phyloP scores from a whole-genome alignment of 2,797 vertebrate species.

The Melanotaenia pygmaea region DNA sequence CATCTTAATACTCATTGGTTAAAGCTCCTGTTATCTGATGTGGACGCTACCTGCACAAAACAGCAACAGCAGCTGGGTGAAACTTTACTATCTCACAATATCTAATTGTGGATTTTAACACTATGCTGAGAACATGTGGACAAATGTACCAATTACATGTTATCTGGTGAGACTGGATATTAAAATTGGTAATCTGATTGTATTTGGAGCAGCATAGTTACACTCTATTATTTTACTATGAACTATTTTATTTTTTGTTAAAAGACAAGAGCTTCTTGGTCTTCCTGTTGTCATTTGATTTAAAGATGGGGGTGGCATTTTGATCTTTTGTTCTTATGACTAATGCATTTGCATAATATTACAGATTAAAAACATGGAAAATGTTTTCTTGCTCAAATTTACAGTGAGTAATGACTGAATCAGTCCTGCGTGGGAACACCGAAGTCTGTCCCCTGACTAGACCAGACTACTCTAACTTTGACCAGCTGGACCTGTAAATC shows the following conservation, averaged over 20 bases:
- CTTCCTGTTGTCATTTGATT: slow-evolving; percentile 15
- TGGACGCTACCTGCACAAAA: neutral
- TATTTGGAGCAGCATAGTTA: neutral
- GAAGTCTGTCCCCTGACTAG: slow-evolving; percentile 36
- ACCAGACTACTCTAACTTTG: slow-evolving; percentile 30
- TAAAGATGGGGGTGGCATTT: slow-evolving; percentile 20
- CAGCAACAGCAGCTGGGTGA: neutral
- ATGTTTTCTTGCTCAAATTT: slow-evolving; percentile 33
- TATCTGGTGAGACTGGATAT: neutral
- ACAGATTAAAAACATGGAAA: slow-evolving; percentile 17
- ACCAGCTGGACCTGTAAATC: slow-evolving; percentile 39
- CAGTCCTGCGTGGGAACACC: slow-evolving; percentile 45
- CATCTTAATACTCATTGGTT: neutral
- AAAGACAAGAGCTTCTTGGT: slow-evolving; percentile 12
- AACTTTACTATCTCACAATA: neutral
- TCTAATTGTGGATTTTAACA: neutral
- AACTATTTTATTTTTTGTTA: neutral
- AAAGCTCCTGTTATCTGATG: neutral
- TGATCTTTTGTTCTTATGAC: slow-evolving; percentile 30
- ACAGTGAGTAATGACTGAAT: slow-evolving; percentile 46
- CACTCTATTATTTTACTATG: neutral
- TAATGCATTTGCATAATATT: slow-evolving; percentile 33
- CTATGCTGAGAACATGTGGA: neutral
- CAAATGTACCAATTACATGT: neutral
- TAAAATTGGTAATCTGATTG: neutral